Base-by-base conservation (phyloP, 2,113 vertebrate species). In the Lepus timidus region DNA sequence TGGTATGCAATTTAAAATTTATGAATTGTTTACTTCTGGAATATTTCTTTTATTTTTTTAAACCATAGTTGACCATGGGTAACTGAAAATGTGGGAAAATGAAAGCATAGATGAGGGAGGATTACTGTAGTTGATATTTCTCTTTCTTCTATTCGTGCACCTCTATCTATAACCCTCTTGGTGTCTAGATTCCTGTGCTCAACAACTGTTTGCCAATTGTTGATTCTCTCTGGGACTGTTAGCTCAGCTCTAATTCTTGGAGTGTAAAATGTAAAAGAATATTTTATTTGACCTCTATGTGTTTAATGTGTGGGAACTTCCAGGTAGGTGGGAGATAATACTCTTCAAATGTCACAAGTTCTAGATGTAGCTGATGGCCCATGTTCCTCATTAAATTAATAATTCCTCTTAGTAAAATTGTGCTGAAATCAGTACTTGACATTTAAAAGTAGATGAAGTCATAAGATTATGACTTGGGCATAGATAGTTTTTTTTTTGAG, bases 381-480 rank as follows among this genome's bases (percentile, higher is more conserved):
- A 0, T 51, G n/a, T 67, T 96, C 39, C 93, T 97, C 90, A 96
- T 95, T 97, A 95, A 92, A 92, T n/a, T 95, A 84, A 86, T 83
- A 88, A 88, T 92, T 85, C 73, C 75, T 91, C 75, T 85, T 52
- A 12, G 19, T 74, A 44, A 49, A 93, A 80, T 17, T 73, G 13
- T 1, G 10, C 9, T 3, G 16, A 83, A 95, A 89, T 86, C 86
- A 91, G 67, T 88, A 55, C 67, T 92, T 96, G 97, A 95, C 91
- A 97, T 96, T 96, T 96, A 87, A 94, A 96, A 49, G 79, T 76
- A 91, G 82, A 85, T 96, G 95, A 88, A 96, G 52, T 96, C 83
- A 85, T 92, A 88, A 95, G 89, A 91, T 95, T 79, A 93, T 96
- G 68, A 91, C 71, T 95, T 97, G 94, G 88, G 88, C 62, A 91